phyloP scores from a whole-genome alignment of 2,888 invertebrate species.

The Lithophane semibrunnea region DNA sequence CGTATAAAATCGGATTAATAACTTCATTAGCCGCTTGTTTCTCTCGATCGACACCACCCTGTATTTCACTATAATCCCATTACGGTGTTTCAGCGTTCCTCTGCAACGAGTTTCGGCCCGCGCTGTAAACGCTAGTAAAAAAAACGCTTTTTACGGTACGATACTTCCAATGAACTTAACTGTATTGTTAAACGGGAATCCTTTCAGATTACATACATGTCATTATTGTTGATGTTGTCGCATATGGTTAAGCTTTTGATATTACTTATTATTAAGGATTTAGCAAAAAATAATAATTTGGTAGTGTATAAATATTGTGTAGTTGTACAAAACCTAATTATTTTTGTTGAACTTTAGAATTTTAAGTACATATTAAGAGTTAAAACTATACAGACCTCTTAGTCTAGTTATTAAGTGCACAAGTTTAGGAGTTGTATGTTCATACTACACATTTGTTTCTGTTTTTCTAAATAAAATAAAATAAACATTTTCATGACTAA shows the following conservation, averaged over 20 bases:
- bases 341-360: not conserved
- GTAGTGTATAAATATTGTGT: not conserved
- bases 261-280: not conserved
- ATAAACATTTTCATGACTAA: not conserved
- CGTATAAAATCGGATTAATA: conserved; percentile 89
- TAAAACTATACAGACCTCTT: too few relatives aligned
- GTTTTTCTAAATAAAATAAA: not conserved
- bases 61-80: conserved; percentile 90
- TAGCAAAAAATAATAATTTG: too few relatives aligned
- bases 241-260: not conserved
- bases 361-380: too few relatives aligned
- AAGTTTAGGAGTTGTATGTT: not conserved
- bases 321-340: not conserved
- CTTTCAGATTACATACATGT: conserved; percentile 45
- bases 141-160: conserved; percentile 65
- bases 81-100: conserved; percentile 79
- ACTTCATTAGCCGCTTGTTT: conserved; percentile 90
- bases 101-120: conserved; percentile 78
- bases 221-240: conserved; percentile 20
- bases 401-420: too few relatives aligned
- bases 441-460: not conserved
- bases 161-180: conserved; percentile 54
- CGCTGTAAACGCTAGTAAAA: conserved; percentile 65
- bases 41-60: conserved; percentile 87
- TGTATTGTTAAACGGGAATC: conserved; percentile 54